A percentile compares a stretch with the other conserved stretches of the same genome.
Conservation (phyloP, 1,140 invertebrate species). For the Brachionus plicatilis region DNA sequence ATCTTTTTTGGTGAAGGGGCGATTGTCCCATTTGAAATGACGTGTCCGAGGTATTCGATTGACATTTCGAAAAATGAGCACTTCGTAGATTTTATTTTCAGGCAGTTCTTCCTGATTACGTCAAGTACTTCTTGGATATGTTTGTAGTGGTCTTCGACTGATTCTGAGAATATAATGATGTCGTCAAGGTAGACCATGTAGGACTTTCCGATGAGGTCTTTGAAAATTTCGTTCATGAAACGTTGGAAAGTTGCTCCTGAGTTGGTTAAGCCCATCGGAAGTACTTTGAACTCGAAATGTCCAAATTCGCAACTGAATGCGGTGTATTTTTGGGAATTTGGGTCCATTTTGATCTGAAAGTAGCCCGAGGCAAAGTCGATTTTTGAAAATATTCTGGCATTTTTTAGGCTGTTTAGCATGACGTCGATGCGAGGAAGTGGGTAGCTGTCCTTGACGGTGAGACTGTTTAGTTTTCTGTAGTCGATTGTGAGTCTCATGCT, state of each 20-base stretch:
- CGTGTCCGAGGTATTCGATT: slow-evolving; percentile 52
- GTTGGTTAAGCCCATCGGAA: slow-evolving; percentile 39
- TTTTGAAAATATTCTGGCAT: background rate
- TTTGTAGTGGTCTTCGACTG: background rate
- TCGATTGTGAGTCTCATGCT: background rate
- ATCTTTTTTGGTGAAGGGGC: background rate
- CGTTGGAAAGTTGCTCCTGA: slow-evolving; percentile 40
- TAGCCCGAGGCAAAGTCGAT: slow-evolving; percentile 6
- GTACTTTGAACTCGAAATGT: slow-evolving; percentile 39
- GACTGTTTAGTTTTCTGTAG: background rate
- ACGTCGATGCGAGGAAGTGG: slow-evolving; percentile 21
- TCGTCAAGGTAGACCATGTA: background rate
- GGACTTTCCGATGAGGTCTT: background rate
- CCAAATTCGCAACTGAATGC: slow-evolving; percentile 41
- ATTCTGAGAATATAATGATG: background rate
- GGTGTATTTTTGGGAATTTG: slow-evolving; percentile 39
- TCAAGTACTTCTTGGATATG: background rate
- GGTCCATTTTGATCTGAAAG: background rate
- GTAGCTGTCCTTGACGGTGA: background rate
- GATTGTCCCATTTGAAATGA: slow-evolving; percentile 41
- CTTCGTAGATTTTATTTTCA: slow-evolving; percentile 55
- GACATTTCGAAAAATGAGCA: slow-evolving; percentile 49
- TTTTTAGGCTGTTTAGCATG: background rate
- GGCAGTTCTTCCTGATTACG: slow-evolving; percentile 43
- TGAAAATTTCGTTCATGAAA: slow-evolving; percentile 31